phyloP scores from a whole-genome alignment of 2,888 invertebrate species.

The Orthosia gothica region DNA sequence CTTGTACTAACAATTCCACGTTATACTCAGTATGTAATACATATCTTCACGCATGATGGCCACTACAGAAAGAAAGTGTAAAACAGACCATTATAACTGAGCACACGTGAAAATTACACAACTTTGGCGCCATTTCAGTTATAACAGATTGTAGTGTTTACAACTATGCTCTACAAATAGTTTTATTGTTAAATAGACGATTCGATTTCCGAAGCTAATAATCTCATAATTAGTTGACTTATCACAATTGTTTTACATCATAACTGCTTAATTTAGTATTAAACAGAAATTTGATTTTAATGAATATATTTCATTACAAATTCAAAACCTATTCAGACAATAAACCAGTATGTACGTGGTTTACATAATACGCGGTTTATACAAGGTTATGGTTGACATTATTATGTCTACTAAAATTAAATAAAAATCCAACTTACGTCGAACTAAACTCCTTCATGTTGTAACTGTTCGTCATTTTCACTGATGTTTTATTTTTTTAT shows the following conservation, averaged over 20 bases:
- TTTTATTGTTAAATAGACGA: slow-evolving; percentile 22
- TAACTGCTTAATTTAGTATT: background rate
- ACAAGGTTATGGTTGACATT: background rate
- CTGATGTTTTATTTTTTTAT: slow-evolving; percentile 60
- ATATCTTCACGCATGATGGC: slow-evolving; percentile 50
- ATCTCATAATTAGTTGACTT: background rate
- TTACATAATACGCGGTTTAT: slow-evolving; percentile 8
- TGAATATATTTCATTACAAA: background rate
- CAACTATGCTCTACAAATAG: slow-evolving; percentile 53
- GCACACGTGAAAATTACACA: slow-evolving; percentile 56
- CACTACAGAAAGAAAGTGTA: slow-evolving; percentile 57
- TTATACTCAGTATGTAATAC: slow-evolving; percentile 21
- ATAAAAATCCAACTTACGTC: slow-evolving; percentile 81
- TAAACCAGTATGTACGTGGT: background rate
- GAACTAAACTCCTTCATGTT: slow-evolving; percentile 90
- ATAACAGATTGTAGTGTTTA: slow-evolving; percentile 47
- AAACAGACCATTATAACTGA: slow-evolving; percentile 33
- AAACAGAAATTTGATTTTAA: background rate
- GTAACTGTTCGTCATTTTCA: slow-evolving; percentile 85
- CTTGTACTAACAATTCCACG: slow-evolving; percentile 7
- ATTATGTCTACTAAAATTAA: background rate
- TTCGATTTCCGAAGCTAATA: slow-evolving; percentile 5
- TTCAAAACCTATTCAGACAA: background rate
- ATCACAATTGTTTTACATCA: background rate
- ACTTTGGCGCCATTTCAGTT: slow-evolving; percentile 59